Evolutionary conservation across 2,113 vertebrate species (phyloP).

Genomic region (Burhinus bistriatus): DNA sequence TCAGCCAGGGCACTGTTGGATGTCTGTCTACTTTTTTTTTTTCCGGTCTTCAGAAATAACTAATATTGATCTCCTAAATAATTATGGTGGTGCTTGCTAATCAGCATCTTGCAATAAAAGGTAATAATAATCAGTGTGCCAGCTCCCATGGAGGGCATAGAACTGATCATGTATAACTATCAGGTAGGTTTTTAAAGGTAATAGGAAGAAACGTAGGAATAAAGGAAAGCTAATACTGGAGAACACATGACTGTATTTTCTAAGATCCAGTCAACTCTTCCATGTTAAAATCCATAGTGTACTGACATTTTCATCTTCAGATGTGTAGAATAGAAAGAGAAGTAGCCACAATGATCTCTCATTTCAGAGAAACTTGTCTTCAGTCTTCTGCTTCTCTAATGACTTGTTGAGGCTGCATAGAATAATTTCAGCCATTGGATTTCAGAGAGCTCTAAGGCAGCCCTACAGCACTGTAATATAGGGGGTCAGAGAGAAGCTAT

Average conservation of each 20-base stretch:
- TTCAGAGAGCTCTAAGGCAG: neutral
- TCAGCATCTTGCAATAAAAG: neutral
- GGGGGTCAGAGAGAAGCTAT: neutral
- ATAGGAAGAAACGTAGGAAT: neutral
- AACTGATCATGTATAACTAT: neutral
- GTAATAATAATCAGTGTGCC: neutral
- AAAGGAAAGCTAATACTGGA: neutral
- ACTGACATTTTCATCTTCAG: neutral
- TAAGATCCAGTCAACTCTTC: neutral
- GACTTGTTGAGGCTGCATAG: neutral
- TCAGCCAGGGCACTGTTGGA: neutral
- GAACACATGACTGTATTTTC: neutral
- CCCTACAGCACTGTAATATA: neutral
- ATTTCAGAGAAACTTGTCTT: neutral
- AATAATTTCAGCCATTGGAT: neutral
- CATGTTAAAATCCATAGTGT: neutral
- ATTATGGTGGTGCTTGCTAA: neutral
- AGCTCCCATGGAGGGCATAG: neutral
- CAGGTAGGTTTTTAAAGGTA: neutral
- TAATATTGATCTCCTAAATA: neutral
- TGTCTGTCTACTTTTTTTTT: neutral
- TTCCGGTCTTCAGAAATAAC: neutral
- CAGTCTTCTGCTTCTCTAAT: neutral
- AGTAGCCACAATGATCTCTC: neutral
- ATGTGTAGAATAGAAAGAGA: neutral